Evolutionary conservation across 2,113 vertebrate genomes (phyloP), one percentile per base, ranked within the genome.

Genomic region (Microcebus murinus): DNA sequence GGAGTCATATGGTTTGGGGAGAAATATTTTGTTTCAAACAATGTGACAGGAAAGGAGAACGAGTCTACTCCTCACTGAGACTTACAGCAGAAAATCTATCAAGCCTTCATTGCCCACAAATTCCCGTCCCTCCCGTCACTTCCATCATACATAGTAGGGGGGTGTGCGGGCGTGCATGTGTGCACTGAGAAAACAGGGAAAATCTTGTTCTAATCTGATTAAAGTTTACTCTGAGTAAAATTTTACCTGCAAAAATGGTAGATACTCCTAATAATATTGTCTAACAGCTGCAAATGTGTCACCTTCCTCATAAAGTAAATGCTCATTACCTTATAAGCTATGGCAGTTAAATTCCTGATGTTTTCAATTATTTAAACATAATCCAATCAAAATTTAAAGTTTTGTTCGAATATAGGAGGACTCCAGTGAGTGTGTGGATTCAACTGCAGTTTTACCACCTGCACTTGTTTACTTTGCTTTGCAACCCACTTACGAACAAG

Each of bases 1-100:
- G 63, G 83, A 96, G 90, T 95, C 74, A n/a, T 7, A 27, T 11
- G 87, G 90, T 80, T 98, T 91, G 73, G 80, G 83, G n/a, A 94
- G 45, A 80, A 96, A 84, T 80, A 65, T 90, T 98, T 97, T 94
- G 42, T 96, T 98, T 97, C 65, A 80, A 86, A 67, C n/a, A 59
- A 39, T 70, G 77, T 97, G 94, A 93, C 89, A 96, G 71, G 42
- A 89, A 42, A 96, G 96, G 70, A 70, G 81, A 81, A 84, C 23
- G 45, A 48, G 17, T 42, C 63, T 79, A 15, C 27, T 81, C 57
- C 45, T 96, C 70, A 27, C 73, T 83, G 85, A 45, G 57, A 90
- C 0, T 0, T 87, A 68, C 17, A 87, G 84, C 31, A 15, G 29
- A n/a, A 90, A 57, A 71, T 57, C 92, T 84, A 34, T 52, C 0